Conservation (phyloP, 2,113 vertebrate species). For the Eonycteris spelaea region DNA sequence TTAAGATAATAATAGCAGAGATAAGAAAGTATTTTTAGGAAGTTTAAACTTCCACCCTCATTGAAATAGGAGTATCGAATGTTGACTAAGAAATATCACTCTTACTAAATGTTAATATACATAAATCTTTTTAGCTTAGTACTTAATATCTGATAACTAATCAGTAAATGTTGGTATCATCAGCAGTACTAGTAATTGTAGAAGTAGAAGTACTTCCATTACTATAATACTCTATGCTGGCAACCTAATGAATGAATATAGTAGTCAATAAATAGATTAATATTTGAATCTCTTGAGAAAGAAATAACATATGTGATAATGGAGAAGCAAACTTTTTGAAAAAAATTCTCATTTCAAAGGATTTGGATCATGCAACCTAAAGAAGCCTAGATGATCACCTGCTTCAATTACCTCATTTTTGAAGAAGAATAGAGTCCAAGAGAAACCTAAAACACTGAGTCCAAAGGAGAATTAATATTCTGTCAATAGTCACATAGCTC, state of each 20-base stretch:
- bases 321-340: not conserved
- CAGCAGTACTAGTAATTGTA: not conserved
- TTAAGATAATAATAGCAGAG: not conserved
- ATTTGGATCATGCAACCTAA: not conserved
- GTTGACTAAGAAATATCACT: not conserved
- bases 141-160: not conserved
- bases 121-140: not conserved
- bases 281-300: not conserved
- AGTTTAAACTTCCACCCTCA: not conserved
- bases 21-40: not conserved
- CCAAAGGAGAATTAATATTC: not conserved
- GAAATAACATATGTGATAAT: not conserved
- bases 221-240: not conserved
- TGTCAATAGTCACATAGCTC: not conserved
- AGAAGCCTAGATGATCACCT: not conserved
- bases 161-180: not conserved
- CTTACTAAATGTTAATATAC: not conserved
- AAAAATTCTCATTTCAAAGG: not conserved
- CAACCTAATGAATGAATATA: not conserved
- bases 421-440: not conserved
- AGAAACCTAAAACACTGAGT: not conserved
- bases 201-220: not conserved
- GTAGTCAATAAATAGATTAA: not conserved
- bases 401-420: not conserved
- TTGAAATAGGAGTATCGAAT: not conserved